phyloP scores from a whole-genome alignment of 2,113 vertebrate species.

The Centropristis striata region DNA sequence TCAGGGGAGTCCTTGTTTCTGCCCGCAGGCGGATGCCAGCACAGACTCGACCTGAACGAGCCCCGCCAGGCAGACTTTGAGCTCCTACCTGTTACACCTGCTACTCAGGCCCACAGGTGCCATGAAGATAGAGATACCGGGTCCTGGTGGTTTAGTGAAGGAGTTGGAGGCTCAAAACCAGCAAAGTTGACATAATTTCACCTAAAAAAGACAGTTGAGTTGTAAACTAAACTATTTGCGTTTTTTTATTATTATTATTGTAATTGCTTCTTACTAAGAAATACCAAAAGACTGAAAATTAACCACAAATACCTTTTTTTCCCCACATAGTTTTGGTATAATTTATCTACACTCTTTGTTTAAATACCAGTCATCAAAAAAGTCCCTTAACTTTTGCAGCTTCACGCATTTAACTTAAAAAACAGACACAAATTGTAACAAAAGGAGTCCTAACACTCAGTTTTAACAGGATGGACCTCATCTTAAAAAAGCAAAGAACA shows the following conservation, averaged over 20 bases:
- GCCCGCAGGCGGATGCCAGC: constrained; percentile 73
- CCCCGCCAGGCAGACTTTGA: constrained; percentile 32
- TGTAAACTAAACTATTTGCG: neutral
- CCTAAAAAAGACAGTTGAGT: no score
- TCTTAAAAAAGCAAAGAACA: constrained; percentile 50
- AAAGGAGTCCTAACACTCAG: constrained; percentile 14
- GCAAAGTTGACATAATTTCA: neutral
- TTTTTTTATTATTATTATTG: neutral
- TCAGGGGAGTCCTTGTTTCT: constrained; percentile 55
- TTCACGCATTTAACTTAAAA: constrained; percentile 17
- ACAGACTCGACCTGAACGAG: constrained; percentile 26
- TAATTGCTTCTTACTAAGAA: neutral
- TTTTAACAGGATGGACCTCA: constrained; percentile 32
- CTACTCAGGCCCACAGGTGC: constrained; percentile 49
- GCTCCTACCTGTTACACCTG: constrained; percentile 61
- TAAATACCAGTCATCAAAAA: constrained; percentile 5
- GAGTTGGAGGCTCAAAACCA: neutral
- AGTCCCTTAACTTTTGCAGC: neutral
- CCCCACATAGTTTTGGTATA: neutral
- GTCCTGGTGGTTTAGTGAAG: neutral
- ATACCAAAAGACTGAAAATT: neutral
- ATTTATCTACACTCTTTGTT: neutral
- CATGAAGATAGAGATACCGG: neutral
- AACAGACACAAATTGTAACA: neutral
- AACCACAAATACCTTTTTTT: neutral